phyloP scores from a whole-genome alignment of 2,888 invertebrate species.

The Tetragonula carbonaria region DNA sequence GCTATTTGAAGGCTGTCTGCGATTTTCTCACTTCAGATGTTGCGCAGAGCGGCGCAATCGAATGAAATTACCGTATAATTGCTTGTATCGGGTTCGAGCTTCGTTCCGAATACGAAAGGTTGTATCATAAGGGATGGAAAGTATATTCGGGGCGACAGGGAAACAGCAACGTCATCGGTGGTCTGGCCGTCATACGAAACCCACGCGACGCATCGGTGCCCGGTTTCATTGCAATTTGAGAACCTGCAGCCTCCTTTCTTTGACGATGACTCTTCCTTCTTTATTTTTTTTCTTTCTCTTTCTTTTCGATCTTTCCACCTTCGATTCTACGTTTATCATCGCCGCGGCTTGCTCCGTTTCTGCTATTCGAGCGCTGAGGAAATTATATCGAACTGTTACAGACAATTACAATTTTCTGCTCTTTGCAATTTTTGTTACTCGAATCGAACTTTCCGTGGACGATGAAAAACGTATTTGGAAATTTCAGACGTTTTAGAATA shows the following conservation, averaged over 20 bases:
- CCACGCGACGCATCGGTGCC: constrained; percentile 79
- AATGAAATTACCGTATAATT: not conserved
- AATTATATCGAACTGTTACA: not conserved
- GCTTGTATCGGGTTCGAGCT: not conserved
- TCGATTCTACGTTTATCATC: constrained; percentile 9
- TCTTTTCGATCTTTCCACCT: constrained; percentile 28
- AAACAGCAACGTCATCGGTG: constrained; percentile 81
- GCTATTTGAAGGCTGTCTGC: too few species aligned
- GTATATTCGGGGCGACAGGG: constrained; percentile 58
- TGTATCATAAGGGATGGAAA: constrained; percentile 37
- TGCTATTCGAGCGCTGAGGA: not conserved
- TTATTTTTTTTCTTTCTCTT: constrained; percentile 11
- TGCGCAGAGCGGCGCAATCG: not conserved
- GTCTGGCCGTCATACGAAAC: constrained; percentile 83
- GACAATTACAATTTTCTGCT: too few species aligned
- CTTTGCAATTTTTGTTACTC: not conserved
- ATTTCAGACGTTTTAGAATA: too few species aligned
- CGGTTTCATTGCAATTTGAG: constrained; percentile 84
- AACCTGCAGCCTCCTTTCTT: constrained; percentile 76
- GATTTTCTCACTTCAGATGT: not conserved
- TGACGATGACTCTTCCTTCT: constrained; percentile 63
- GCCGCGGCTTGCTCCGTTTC: constrained; percentile 7
- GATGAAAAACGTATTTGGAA: too few species aligned
- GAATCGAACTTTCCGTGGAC: too few species aligned
- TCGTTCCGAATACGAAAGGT: constrained; percentile 21